Evolutionary conservation across 2,888 invertebrate genomes (phyloP).

Genomic region (Eubasilissa splendida): DNA sequence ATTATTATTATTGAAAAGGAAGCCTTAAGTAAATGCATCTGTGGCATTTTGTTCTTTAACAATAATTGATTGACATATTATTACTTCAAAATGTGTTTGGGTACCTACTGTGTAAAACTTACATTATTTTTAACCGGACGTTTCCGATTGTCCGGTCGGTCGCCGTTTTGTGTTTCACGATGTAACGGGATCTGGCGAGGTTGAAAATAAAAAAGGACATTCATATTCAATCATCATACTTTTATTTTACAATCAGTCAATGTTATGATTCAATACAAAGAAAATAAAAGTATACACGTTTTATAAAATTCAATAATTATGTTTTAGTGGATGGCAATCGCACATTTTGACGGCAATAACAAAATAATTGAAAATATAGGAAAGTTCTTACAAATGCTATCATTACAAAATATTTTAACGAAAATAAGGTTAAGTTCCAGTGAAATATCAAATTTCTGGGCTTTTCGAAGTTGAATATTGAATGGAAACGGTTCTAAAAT

Average conservation of each 20-base stretch:
- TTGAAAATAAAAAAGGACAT: constrained; percentile 14
- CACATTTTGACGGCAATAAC: constrained; percentile 44
- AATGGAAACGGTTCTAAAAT: neutral
- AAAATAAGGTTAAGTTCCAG: constrained; percentile 1
- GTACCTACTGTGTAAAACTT: too few relatives aligned
- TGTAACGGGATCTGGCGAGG: too few relatives aligned
- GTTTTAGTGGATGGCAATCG: constrained; percentile 52
- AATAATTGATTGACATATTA: too few relatives aligned
- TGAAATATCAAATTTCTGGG: neutral
- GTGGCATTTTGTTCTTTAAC: too few relatives aligned
- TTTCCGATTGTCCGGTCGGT: too few relatives aligned
- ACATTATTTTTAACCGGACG: too few relatives aligned
- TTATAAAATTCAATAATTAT: constrained; percentile 51
- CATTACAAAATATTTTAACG: constrained; percentile 1
- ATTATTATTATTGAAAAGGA: too few relatives aligned
- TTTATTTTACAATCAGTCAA: constrained; percentile 58
- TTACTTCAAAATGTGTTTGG: too few relatives aligned
- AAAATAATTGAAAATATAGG: neutral
- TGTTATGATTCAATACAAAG: constrained; percentile 56
- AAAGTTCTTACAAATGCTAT: constrained; percentile 4
- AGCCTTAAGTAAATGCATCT: too few relatives aligned
- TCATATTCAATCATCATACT: constrained; percentile 52
- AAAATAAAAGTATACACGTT: constrained; percentile 45
- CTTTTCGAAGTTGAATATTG: neutral
- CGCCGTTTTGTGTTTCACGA: too few relatives aligned